Evolutionary conservation across 2,113 vertebrate species (phyloP), one percentile per base, ranked within the genome.

Genomic region (Forbesichthys agassizii): DNA sequence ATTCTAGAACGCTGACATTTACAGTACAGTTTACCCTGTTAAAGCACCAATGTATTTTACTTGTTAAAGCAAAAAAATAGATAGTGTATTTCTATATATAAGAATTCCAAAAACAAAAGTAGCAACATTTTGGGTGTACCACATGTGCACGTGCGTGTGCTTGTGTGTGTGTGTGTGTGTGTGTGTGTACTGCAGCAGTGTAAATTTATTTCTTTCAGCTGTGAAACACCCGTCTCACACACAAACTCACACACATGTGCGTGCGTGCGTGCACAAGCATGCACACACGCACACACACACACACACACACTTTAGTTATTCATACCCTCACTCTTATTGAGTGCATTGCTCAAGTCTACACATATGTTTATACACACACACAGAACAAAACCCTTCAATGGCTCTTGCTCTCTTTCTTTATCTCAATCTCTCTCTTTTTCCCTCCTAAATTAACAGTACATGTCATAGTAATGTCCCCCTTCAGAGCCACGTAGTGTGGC

Each of bases 201-300:
- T 77, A 82, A 88, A 85, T 86, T 71, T 80, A 81, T 84, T 82
- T 80, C n/a, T 65, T 68, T 69, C 70, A 57, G 53, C 71, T 71
- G 64, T 73, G 73, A 12, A 78, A 71, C 1, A 27, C 46, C 52
- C 36, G 4, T 9, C 59, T 9, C 16, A 9, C 62, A 33, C 48
- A 33, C 16, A 48, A 51, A 54, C 48, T 61, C 16, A 51, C 16
- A 16, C 47, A 51, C 65, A 27, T 47, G 61, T 7, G 64, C 48
- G 16, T 11, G 64, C 48, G 16, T 11, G 53, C 57, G 46, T 56
- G 1, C 18, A 14, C 47, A n/a, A 5, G 54, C 16, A 20, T 52
- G 33, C 49, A 49, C 49, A 42, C 3, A 49, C 5, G 57, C 33
- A 36, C 9, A 10, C 12, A 4, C 9, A 11, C 42, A 20, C 42